phyloP scores from a whole-genome alignment of 2,113 vertebrate genomes.

The Rhineura floridana region DNA sequence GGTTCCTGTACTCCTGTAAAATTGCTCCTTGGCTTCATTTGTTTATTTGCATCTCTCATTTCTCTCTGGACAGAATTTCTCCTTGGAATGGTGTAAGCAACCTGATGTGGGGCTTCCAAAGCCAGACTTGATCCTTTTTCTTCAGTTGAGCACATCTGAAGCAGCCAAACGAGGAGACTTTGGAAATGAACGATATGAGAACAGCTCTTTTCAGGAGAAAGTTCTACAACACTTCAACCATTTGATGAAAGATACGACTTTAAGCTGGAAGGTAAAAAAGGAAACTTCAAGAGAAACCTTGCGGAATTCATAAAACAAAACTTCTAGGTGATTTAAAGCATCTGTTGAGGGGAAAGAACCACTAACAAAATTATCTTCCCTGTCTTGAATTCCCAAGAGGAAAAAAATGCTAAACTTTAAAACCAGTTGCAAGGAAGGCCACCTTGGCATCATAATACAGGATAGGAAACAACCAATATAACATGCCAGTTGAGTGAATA shows the following conservation, averaged over 20 bases:
- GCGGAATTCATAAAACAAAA: not conserved
- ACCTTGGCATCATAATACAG: not conserved
- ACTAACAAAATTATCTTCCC: not conserved
- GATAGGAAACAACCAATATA: not conserved
- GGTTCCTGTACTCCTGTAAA: not conserved
- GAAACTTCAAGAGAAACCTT: not conserved
- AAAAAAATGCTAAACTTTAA: not conserved
- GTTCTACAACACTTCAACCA: conserved; percentile 82
- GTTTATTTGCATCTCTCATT: not conserved
- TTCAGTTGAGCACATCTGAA: conserved; percentile 76
- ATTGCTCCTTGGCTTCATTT: not conserved
- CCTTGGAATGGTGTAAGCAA: conserved; percentile 90
- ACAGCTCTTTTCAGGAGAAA: conserved; percentile 79
- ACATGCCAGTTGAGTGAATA: not conserved
- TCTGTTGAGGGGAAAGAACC: not conserved
- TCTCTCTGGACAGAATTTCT: conserved; percentile 81
- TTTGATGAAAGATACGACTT: conserved; percentile 82
- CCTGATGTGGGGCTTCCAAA: conserved; percentile 92
- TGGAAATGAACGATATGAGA: conserved; percentile 89
- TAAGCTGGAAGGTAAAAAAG: conserved; percentile 91
- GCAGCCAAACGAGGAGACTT: conserved; percentile 84
- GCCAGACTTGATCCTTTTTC: conserved; percentile 92
- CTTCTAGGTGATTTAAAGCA: not conserved
- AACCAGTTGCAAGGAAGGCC: not conserved
- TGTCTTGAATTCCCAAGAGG: not conserved